Evolutionary conservation across 2,113 vertebrate genomes (phyloP), one percentile per base, ranked within the genome.

Genomic region (Theristicus caerulescens): DNA sequence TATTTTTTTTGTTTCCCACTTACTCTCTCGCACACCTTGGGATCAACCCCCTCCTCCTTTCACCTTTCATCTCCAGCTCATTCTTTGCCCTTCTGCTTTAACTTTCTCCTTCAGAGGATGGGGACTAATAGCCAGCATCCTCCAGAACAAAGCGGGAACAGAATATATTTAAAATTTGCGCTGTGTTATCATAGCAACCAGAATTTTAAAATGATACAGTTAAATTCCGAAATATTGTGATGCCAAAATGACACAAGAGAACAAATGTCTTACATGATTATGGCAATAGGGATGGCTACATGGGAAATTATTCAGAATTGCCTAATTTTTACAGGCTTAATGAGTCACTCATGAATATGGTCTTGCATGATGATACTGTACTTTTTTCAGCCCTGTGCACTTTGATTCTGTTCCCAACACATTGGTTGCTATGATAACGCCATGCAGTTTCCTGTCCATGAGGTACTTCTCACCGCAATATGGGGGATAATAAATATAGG

Each of bases 81-180:
- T 91, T 93, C 74, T 86, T 93, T 93, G 71, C 92, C 73, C 93
- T 95, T 90, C 70, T 96, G 87, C 85, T 95, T 95, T 90, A 96
- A 93, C 84, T 95, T 94, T 94, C 83, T 89, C 76, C 86, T 95
- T 97, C 92, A 95, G 93, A 95, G 77, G 70, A 84, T 59, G 90
- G 70, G 92, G 72, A 93, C 80, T 95, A 93, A 90, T 92, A 93
- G 79, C 74, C 69, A 96, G 90, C 74, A 96, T 95, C 84, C 91
- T 95, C 62, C 81, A 96, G 96, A 97, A 97, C 78, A 91, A 95
- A 97, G 91, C 72, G 51, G 81, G 80, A 94, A 82, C 64, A 78
- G 82, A 94, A 97, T 91, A 70, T 94, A 86, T 95, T 96, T 95
- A 82, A 97, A 96, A 93, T 95, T 91, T 95, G 94, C 86, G 64